Base-by-base conservation (phyloP, 2,113 vertebrate species). In the Carlito syrichta region DNA sequence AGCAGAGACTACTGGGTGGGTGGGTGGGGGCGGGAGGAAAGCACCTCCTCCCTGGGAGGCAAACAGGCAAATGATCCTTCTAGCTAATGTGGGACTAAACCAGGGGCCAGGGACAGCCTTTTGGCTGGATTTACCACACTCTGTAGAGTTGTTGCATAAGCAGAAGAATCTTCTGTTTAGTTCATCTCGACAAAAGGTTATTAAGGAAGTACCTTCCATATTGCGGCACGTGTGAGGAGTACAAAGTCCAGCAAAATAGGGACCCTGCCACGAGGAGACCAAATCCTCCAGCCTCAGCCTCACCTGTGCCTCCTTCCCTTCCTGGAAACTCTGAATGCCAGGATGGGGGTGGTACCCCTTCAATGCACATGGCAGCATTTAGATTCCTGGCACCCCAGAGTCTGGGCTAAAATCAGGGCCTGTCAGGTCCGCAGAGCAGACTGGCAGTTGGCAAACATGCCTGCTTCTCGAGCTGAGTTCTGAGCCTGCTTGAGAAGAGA, bases 301-400 rank as follows among this genome's bases (percentile, higher is more conserved):
- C 10, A 8, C 20, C 1, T 52, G 40, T 19, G 19, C 1, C n/a
- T 32, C 8, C 20, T 54, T 20, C 60, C 45, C 27, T 38, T 71
- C 43, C 43, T 38, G 54, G 54, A 76, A 35, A 13, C 50, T 43
- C 68, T 43, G 19, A 27, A 22, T 48, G 19, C 45, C 27, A 45
- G 58, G 56, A 23, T 3, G 17, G 22, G 12, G 38, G 35, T 79
- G 69, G 22, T 48, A 60, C 43, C 17, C 3, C 40, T 77, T 8
- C 1, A 0, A 2, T 50, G n/a, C 60, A 8, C 0, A 2, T 9
- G 68, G 32, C 35, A 66, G 40, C n/a, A 1, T 48, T 63, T 43
- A 82, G 60, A 38, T 68, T 83, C 38, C 58, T 11, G 6, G 32
- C 2, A 2, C 45, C 84, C 27, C 8, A 13, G 68, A 38, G 8